Percentiles rank a stretch among this genome's conserved stretches.
Conservation (phyloP, 2,888 invertebrate genomes). For the Rhorus exstirpatorius region DNA sequence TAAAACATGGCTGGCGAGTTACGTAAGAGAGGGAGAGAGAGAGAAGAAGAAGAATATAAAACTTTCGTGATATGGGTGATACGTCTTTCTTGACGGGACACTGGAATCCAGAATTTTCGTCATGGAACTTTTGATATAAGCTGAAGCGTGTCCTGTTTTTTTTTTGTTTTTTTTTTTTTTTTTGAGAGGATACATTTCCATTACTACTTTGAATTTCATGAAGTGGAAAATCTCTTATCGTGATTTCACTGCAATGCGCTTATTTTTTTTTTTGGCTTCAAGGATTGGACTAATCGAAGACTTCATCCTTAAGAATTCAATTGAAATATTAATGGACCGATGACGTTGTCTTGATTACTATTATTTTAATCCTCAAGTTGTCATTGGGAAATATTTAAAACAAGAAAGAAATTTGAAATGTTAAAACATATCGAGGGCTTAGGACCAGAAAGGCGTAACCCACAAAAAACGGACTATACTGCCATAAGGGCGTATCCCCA, state of each 20-base stretch:
- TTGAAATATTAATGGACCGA: too few relatives aligned
- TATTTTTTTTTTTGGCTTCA: background rate
- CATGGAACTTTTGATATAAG: slow-evolving; percentile 3
- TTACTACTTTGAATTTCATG: slow-evolving; percentile 1
- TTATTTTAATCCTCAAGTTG: too few relatives aligned
- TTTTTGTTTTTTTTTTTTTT: background rate
- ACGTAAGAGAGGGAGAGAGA: too few relatives aligned
- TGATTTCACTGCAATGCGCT: background rate
- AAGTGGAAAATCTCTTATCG: background rate
- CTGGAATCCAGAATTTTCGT: slow-evolving; percentile 37
- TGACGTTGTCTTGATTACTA: too few relatives aligned
- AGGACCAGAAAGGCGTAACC: too few relatives aligned
- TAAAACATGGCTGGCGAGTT: background rate
- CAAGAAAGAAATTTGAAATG: too few relatives aligned
- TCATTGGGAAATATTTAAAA: too few relatives aligned
- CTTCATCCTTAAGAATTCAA: too few relatives aligned
- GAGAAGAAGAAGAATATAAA: slow-evolving; percentile 21
- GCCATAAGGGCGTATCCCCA: too few relatives aligned
- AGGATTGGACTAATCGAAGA: too few relatives aligned
- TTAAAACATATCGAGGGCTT: too few relatives aligned
- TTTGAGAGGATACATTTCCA: slow-evolving; percentile 3
- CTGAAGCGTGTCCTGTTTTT: background rate
- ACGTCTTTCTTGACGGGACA: slow-evolving; percentile 33
- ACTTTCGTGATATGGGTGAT: slow-evolving; percentile 21
- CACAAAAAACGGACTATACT: too few relatives aligned